Conservation (phyloP, 2,113 vertebrate species). For the Chloropsis cyanopogon region DNA sequence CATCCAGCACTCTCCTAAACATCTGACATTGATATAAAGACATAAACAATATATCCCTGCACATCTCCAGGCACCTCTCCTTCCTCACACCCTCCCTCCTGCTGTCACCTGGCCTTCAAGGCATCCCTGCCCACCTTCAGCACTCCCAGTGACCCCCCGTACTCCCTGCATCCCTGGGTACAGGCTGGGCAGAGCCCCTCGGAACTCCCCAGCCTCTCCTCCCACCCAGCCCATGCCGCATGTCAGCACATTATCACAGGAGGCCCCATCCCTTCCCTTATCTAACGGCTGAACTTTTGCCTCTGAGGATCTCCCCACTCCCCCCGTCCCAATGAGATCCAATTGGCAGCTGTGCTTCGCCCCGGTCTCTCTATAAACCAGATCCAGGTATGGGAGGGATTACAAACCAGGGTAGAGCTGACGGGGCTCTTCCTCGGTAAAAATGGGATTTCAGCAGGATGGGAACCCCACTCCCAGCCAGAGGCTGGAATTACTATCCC, state of each 20-base stretch:
- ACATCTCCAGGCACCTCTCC: neutral
- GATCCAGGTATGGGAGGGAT: neutral
- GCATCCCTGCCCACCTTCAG: neutral
- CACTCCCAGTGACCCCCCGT: neutral
- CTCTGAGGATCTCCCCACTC: neutral
- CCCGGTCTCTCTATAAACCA: rapidly evolving
- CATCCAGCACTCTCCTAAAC: rapidly evolving
- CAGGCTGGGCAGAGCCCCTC: neutral
- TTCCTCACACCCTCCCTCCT: neutral
- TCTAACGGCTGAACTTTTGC: slow-evolving; percentile 41
- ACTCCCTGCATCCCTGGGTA: neutral
- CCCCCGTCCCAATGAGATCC: neutral
- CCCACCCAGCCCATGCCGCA: neutral
- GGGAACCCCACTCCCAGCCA: neutral
- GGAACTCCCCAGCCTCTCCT: rapidly evolving
- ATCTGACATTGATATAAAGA: rapidly evolving
- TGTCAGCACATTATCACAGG: neutral
- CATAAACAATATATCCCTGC: rapidly evolving
- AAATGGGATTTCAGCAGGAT: neutral
- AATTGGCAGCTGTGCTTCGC: rapidly evolving
- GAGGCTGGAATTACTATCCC: neutral
- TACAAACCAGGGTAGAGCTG: neutral
- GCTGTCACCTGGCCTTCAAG: neutral
- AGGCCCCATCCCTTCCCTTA: slow-evolving; percentile 13
- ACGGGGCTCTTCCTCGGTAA: rapidly evolving